These are phyloP conservation scores for Alectoris magna DNA, from an alignment of 2,797 vertebrate species.

Conservation along the genomic window DNA sequence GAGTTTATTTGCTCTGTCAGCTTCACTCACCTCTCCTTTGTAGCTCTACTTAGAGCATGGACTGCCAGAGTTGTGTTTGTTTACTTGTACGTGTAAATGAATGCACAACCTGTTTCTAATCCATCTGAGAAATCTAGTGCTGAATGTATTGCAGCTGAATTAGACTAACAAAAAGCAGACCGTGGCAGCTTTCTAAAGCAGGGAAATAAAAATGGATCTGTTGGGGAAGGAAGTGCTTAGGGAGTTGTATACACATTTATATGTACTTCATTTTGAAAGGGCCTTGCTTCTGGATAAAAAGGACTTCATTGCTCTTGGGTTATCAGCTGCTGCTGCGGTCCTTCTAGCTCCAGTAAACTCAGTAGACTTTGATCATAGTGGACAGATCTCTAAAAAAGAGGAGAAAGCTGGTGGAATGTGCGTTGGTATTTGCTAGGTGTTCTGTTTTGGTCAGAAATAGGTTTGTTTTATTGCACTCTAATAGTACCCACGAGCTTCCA, in stretches of 20 bases:
- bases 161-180: not conserved
- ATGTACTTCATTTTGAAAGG: not conserved
- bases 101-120: not conserved
- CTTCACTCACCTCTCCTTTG: not conserved
- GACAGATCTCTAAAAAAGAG: not conserved
- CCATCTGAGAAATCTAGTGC: accelerated
- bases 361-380: not conserved
- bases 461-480: not conserved
- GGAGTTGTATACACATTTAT: accelerated
- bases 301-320: not conserved
- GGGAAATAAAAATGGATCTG: not conserved
- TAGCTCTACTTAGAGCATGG: not conserved
- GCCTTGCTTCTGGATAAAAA: not conserved
- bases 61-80: not conserved
- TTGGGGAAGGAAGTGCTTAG: not conserved
- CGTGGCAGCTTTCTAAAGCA: not conserved
- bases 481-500: not conserved
- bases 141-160: not conserved
- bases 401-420: not conserved
- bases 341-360: not conserved
- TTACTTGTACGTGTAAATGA: accelerated
- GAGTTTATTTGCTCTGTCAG: not conserved
- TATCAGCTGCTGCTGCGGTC: not conserved
- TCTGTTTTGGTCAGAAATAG: not conserved
- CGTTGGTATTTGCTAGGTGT: not conserved